A percentile compares a stretch with the other conserved stretches of the same genome.
Evolutionary conservation across 2,113 vertebrate species (phyloP).

Genomic region (Cyphomyrus plagiostoma): DNA sequence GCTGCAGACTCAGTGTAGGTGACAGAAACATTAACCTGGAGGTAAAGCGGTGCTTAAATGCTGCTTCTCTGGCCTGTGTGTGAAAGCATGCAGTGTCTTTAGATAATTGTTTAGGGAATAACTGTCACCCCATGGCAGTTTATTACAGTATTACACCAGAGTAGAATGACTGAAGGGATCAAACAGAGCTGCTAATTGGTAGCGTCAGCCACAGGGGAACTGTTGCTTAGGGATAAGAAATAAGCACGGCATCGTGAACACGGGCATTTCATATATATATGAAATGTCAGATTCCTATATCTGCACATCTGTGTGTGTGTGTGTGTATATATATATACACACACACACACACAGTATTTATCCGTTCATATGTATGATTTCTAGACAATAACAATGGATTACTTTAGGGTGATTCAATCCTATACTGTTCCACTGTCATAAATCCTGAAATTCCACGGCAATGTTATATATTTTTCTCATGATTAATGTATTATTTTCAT

Average conservation of each 20-base stretch:
- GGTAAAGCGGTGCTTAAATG: not conserved
- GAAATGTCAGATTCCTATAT: too few relatives aligned
- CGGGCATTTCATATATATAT: not conserved
- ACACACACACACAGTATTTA: too few relatives aligned
- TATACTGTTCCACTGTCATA: not conserved
- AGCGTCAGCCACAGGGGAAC: not conserved
- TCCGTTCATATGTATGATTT: not conserved
- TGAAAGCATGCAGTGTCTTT: not conserved
- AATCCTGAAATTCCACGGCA: not conserved
- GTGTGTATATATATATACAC: not conserved
- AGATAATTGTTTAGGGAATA: not conserved
- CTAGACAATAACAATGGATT: not conserved
- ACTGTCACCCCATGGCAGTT: not conserved
- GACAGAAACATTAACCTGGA: not conserved
- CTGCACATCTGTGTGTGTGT: too few relatives aligned
- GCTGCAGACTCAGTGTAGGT: not conserved
- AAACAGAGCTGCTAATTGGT: conserved; percentile 1
- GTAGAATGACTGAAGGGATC: not conserved
- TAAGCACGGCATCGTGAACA: not conserved
- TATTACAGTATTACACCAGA: not conserved
- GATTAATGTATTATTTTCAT: too few relatives aligned
- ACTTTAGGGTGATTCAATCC: not conserved
- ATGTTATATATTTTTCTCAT: not conserved
- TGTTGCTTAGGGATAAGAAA: not conserved
- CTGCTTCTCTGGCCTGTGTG: not conserved